Conservation (phyloP, 2,797 vertebrate genomes). For the Danionella dracula region DNA sequence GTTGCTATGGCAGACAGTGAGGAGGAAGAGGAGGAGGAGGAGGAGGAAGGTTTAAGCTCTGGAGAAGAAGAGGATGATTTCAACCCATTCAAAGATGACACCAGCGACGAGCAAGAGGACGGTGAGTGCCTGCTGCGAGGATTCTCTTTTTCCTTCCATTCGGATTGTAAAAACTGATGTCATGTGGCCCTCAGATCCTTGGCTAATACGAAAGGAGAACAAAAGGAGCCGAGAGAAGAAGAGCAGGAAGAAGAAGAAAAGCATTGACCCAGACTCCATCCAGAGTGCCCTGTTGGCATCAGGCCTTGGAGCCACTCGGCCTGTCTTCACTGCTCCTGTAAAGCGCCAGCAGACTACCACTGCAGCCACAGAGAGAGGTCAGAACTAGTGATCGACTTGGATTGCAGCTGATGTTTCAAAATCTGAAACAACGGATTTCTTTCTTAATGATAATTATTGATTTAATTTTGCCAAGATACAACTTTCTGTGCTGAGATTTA, state of each 20-base stretch:
- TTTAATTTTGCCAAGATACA: too few species aligned
- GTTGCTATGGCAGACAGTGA: too few species aligned
- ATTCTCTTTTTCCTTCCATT: too few species aligned
- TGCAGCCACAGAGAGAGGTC: constrained; percentile 10
- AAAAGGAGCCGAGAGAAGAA: constrained; percentile 91
- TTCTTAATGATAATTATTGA: too few species aligned
- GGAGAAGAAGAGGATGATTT: constrained; percentile 84
- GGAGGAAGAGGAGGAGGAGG: constrained; percentile 80
- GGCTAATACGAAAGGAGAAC: constrained; percentile 96
- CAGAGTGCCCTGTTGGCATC: constrained; percentile 99
- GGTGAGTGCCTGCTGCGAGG: constrained; percentile 78
- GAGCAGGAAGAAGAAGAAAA: constrained; percentile 82
- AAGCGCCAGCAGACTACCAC: constrained; percentile 57
- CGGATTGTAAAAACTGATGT: too few species aligned
- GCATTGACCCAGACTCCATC: constrained; percentile 96
- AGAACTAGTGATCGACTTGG: too few species aligned
- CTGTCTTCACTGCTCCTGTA: constrained; percentile 81
- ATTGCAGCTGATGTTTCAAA: too few species aligned
- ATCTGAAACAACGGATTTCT: too few species aligned
- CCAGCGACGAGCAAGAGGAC: constrained; percentile 88
- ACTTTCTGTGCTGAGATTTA: too few species aligned
- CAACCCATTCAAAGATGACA: constrained; percentile 95
- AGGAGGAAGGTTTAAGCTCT: constrained; percentile 88
- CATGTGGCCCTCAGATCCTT: constrained; percentile 75
- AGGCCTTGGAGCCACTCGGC: constrained; percentile 89